A percentile compares a stretch with the other conserved stretches of the same genome.
These are phyloP conservation scores for Arge pagana DNA, from an alignment of 2,888 invertebrate genomes.

Conservation along the genomic window DNA sequence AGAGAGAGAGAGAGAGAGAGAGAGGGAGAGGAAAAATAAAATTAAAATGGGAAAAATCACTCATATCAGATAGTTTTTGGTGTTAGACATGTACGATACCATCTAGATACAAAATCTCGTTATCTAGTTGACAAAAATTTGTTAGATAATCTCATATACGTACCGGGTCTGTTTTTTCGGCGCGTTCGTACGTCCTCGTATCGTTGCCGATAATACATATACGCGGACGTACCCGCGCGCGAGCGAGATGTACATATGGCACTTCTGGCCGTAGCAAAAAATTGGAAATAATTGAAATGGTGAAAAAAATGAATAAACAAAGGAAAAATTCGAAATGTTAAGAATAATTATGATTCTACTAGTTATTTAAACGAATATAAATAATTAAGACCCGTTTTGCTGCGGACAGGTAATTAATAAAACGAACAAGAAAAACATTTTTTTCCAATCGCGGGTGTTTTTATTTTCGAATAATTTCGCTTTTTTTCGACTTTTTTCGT, in stretches of 20 bases:
- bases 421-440: conserved; percentile 22
- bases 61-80: conserved; percentile 58
- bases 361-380: conserved; percentile 19
- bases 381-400: conserved; percentile 18
- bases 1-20: conserved; percentile 9
- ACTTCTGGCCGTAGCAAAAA: conserved; percentile 48
- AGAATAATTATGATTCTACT: conserved; percentile 23
- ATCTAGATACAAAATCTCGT: conserved; percentile 52
- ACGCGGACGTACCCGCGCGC: conserved; percentile 29
- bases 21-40: conserved; percentile 23
- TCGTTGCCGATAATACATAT: not conserved
- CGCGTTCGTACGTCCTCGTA: not conserved
- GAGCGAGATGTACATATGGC: conserved; percentile 53
- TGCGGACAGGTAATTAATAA: conserved; percentile 22
- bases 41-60: conserved; percentile 48
- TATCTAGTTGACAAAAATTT: conserved; percentile 53
- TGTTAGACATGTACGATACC: conserved; percentile 58
- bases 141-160: conserved; percentile 45
- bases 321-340: conserved; percentile 15
- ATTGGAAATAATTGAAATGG: conserved; percentile 20
- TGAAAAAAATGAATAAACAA: conserved; percentile 9
- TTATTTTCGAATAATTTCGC: conserved; percentile 19
- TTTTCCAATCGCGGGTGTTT: conserved; percentile 21
- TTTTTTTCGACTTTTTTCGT: conserved; percentile 19
- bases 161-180: conserved; percentile 54